phyloP scores from a whole-genome alignment of 2,113 vertebrate species.

The Carlito syrichta region DNA sequence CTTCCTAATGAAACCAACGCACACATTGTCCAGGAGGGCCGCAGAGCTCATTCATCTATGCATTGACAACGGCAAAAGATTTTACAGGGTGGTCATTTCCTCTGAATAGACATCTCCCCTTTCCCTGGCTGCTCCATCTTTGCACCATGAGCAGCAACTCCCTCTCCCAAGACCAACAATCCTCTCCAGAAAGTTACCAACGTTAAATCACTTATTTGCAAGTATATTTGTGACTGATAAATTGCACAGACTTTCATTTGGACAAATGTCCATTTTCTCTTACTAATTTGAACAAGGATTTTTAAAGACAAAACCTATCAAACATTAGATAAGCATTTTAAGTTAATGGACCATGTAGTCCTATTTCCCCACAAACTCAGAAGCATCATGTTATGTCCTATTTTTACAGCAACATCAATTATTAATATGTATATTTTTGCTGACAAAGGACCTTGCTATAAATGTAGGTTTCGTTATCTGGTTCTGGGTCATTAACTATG shows the following conservation, averaged over 20 bases:
- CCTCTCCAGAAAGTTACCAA: background rate
- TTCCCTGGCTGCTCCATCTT: background rate
- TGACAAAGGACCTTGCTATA: constrained; percentile 83
- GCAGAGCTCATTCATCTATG: constrained; percentile 41
- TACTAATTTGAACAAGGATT: constrained; percentile 81
- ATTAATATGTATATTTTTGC: constrained; percentile 86
- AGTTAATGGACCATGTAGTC: constrained; percentile 80
- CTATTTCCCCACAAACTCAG: constrained; percentile 78
- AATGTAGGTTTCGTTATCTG: constrained; percentile 82
- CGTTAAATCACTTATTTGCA: background rate
- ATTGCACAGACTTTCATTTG: constrained; percentile 69
- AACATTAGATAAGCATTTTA: constrained; percentile 86
- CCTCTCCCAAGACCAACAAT: background rate
- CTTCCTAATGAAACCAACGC: background rate
- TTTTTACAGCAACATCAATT: constrained; percentile 82
- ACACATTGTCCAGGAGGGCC: background rate
- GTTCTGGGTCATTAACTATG: constrained; percentile 87
- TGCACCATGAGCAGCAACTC: accelerated
- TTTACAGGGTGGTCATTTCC: accelerated
- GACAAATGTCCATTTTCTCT: constrained; percentile 82
- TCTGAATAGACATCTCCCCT: accelerated
- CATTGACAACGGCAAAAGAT: accelerated
- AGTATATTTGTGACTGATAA: constrained; percentile 66
- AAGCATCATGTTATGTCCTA: constrained; percentile 69
- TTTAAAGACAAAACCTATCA: constrained; percentile 83